Base-by-base conservation (phyloP, 2,797 vertebrate genomes). In the Hippopotamyrus pictus region DNA sequence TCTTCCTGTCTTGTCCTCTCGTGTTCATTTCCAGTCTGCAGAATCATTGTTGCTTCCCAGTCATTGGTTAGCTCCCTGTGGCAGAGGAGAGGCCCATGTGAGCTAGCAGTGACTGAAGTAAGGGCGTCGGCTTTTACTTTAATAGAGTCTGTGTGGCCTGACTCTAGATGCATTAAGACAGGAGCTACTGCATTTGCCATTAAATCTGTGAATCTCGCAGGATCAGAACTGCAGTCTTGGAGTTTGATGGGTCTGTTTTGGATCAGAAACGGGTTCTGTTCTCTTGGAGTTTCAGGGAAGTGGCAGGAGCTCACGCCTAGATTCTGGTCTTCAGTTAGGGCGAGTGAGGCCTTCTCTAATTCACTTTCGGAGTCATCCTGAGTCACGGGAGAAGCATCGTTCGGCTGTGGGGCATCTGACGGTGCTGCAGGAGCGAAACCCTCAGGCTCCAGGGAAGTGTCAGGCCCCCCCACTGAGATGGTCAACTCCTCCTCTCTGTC, bases 51-150 rank as follows among this genome's bases (percentile, higher is more conserved):
- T 87, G 93, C 84, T 89, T 95, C 93, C 93, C 73, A 90, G 90
- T 95, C 94, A 48, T 90, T 93, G 91, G 93, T 92, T 8, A 93
- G 90, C 92, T 96, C 95, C 73, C 92, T 90, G 90, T 96, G 95
- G 95, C 92, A 96, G 93, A 96, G 92, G 94, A 96, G 94, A 19
- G 95, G 94, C 69, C 94, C 94, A 87, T 92, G 91, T 92, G 93
- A 91, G 87, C 53, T 92, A 57, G 94, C 82, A 90, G 79, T 90
- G 91, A 90, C 92, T 92, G 86, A 54, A 59, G 88, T 85, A 57
- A 90, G 85, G 79, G 88, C 69, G 88, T 90, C 89, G 82, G 88
- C 89, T 88, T 90, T 90, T 89, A 76, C 76, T 33, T 29, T n/a
- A 37, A 19, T 25, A 19, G 50, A n/a, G 22, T 51, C 84, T 22